Conservation (phyloP, 1,140 invertebrate species). For the Cryptotermes secundus region DNA sequence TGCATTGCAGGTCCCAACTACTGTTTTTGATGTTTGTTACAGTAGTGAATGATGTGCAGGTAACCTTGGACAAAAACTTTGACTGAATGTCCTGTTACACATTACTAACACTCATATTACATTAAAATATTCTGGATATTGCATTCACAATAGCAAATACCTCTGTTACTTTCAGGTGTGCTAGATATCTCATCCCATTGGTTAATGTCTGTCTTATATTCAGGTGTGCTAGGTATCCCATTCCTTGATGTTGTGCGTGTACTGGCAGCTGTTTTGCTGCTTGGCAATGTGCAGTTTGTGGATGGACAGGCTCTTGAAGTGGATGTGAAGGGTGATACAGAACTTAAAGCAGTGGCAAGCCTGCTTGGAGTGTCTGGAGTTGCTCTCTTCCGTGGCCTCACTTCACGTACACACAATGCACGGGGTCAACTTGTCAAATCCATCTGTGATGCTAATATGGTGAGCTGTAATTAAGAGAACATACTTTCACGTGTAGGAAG, state of each 20-base stretch:
- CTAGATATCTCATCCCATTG: background rate
- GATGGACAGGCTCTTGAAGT: slow-evolving; percentile 73
- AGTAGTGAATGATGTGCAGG: too few species aligned
- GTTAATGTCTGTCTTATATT: slow-evolving; percentile 37
- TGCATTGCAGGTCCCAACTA: too few species aligned
- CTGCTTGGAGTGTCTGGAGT: slow-evolving; percentile 77
- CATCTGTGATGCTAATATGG: slow-evolving; percentile 78
- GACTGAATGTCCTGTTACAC: too few species aligned
- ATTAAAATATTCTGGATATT: too few species aligned
- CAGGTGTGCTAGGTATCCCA: slow-evolving; percentile 84
- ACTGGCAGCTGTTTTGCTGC: slow-evolving; percentile 82
- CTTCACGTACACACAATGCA: slow-evolving; percentile 78
- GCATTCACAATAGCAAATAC: too few species aligned
- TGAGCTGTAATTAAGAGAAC: slow-evolving; percentile 47
- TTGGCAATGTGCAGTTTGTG: slow-evolving; percentile 88
- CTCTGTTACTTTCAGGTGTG: background rate
- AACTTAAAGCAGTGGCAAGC: slow-evolving; percentile 80
- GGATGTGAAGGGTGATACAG: slow-evolving; percentile 72
- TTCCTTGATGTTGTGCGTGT: slow-evolving; percentile 92
- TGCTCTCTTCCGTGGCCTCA: slow-evolving; percentile 77
- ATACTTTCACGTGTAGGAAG: too few species aligned
- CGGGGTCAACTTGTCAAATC: slow-evolving; percentile 81
- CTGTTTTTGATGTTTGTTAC: too few species aligned
- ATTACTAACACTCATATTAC: too few species aligned
- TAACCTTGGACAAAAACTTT: too few species aligned